A percentile compares a stretch with the other conserved stretches of the same genome.
phyloP scores from a whole-genome alignment of 1,140 invertebrate species.

The Lordiphosa collinella region DNA sequence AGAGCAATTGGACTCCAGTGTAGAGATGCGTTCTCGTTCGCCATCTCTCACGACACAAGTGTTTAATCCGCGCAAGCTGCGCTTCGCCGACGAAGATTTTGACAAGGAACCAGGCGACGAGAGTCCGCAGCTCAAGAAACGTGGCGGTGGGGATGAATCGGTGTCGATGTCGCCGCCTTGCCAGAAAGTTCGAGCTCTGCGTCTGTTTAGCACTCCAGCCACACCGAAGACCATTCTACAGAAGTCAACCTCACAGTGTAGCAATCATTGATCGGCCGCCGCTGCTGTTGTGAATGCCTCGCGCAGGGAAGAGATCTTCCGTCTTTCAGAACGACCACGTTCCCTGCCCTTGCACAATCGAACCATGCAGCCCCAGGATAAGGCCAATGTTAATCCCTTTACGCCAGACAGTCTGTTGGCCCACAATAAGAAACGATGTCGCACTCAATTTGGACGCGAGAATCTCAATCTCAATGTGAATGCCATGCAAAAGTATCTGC shows the following conservation, averaged over 20 bases:
- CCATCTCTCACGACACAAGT: constrained; percentile 58
- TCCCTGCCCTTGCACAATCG: constrained; percentile 70
- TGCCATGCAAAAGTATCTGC: constrained; percentile 56
- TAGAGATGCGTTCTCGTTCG: constrained; percentile 68
- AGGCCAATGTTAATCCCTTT: constrained; percentile 94
- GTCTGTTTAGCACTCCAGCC: constrained; percentile 90
- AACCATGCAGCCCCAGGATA: constrained; percentile 55
- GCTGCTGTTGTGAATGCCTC: constrained; percentile 80
- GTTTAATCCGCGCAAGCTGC: constrained; percentile 68
- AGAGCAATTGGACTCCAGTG: constrained; percentile 63
- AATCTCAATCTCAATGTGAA: constrained; percentile 65
- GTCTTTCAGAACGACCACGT: constrained; percentile 54
- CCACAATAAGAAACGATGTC: constrained; percentile 76
- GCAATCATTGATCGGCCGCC: constrained; percentile 73
- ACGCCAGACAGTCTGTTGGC: constrained; percentile 83
- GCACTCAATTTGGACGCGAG: constrained; percentile 70
- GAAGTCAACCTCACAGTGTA: constrained; percentile 83
- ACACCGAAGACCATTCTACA: constrained; percentile 92
- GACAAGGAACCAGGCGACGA: constrained; percentile 54
- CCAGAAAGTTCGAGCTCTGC: constrained; percentile 88
- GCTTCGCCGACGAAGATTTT: constrained; percentile 69
- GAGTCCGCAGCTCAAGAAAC: constrained; percentile 45
- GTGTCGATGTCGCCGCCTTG: constrained; percentile 86
- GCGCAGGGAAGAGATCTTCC: constrained; percentile 79
- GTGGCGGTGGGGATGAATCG: constrained; percentile 7